A percentile compares a stretch with the other conserved stretches of the same genome.
Conservation (phyloP, 2,888 invertebrate genomes). For the Dicycla oo region DNA sequence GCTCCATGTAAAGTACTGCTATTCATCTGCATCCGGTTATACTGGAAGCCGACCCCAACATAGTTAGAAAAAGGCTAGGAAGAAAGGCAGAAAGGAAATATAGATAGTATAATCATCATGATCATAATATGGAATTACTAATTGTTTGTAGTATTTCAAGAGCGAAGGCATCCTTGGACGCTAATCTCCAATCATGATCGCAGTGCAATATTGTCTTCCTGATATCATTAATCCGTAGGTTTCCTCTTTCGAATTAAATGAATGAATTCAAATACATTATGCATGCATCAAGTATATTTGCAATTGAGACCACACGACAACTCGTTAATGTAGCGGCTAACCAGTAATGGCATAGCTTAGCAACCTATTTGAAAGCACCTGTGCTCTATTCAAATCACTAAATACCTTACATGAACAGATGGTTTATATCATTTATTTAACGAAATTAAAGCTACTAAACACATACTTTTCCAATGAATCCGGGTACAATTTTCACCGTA, state of each 20-base stretch:
- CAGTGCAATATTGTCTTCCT: conserved; percentile 48
- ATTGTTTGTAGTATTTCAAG: conserved; percentile 27
- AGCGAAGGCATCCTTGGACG: conserved; percentile 30
- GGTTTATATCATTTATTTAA: conserved; percentile 14
- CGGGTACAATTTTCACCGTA: conserved; percentile 45
- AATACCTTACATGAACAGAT: conserved; percentile 44
- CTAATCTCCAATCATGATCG: conserved; percentile 27
- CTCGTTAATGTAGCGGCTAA: conserved; percentile 51
- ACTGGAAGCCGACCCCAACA: too few relatives aligned
- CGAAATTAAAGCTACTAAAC: conserved; percentile 23
- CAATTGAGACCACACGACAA: conserved; percentile 62
- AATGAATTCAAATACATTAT: conserved; percentile 54
- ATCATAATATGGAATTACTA: conserved; percentile 19
- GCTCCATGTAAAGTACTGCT: too few relatives aligned
- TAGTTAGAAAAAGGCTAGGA: too few relatives aligned
- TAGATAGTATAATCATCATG: too few relatives aligned
- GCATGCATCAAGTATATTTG: conserved; percentile 55
- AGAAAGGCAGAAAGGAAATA: too few relatives aligned
- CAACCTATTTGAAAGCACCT: conserved; percentile 57
- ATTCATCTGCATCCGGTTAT: too few relatives aligned
- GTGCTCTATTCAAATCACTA: conserved; percentile 49
- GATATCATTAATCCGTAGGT: conserved; percentile 38
- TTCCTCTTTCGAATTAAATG: conserved; percentile 57
- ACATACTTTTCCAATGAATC: conserved; percentile 40
- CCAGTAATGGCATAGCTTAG: conserved; percentile 48